Evolutionary conservation across 2,888 invertebrate species (phyloP).

Genomic region (Drosophila rellima): DNA sequence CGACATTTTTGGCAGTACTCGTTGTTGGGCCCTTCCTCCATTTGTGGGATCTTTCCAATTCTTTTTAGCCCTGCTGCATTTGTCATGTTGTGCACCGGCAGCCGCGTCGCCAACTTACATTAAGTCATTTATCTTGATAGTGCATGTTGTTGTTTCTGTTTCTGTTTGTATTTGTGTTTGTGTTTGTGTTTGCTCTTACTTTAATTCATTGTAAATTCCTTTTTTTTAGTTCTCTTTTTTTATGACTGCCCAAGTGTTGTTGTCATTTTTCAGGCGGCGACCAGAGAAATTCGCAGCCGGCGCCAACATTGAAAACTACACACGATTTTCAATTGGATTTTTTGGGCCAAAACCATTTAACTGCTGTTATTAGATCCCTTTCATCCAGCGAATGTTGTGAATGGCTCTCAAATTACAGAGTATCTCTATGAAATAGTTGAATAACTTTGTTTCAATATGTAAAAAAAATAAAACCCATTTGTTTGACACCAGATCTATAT

Average conservation of each 20-base stretch:
- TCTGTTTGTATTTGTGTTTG: too few relatives aligned
- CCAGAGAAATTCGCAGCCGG: slow-evolving; percentile 25
- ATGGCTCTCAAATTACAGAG: neutral
- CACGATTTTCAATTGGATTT: slow-evolving; percentile 50
- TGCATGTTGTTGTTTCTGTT: slow-evolving; percentile 32
- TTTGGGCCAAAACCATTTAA: slow-evolving; percentile 16
- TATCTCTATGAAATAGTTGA: neutral
- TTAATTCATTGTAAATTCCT: slow-evolving; percentile 56
- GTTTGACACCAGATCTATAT: neutral
- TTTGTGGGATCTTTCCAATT: slow-evolving; percentile 17
- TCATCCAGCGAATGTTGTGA: neutral
- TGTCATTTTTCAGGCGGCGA: slow-evolving; percentile 41
- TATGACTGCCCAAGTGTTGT: slow-evolving; percentile 31
- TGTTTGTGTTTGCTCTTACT: slow-evolving; percentile 50
- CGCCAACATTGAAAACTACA: slow-evolving; percentile 47
- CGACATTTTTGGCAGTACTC: slow-evolving; percentile 44
- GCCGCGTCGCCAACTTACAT: slow-evolving; percentile 64
- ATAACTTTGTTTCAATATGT: neutral
- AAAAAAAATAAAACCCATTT: neutral
- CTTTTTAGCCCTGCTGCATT: slow-evolving; percentile 48
- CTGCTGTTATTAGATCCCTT: slow-evolving; percentile 6
- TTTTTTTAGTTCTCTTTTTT: slow-evolving; percentile 15
- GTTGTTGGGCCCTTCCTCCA: slow-evolving; percentile 17
- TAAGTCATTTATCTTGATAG: slow-evolving; percentile 79
- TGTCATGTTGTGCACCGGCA: slow-evolving; percentile 69